These are phyloP conservation scores for Pempheris klunzingeri DNA, from an alignment of 2,797 vertebrate species.

Conservation along the genomic window DNA sequence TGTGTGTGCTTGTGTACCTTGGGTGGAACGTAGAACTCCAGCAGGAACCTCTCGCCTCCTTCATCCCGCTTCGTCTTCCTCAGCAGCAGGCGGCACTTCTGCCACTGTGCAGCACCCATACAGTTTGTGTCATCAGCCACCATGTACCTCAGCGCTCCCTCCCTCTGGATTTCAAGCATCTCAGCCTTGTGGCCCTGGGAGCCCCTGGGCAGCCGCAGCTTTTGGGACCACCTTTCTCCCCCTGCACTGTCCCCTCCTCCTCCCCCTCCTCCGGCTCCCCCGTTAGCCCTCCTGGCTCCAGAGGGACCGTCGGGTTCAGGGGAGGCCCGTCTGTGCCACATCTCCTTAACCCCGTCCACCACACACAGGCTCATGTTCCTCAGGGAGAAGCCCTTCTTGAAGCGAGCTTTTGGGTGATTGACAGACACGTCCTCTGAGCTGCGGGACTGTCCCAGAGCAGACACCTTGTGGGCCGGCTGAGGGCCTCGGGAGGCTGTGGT, in stretches of 20 bases:
- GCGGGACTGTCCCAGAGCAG: constrained; percentile 92
- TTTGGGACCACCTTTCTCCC: constrained; percentile 89
- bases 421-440: constrained; percentile 96
- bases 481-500: constrained; percentile 79
- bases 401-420: constrained; percentile 88
- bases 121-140: constrained; percentile 95
- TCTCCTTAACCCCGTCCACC: constrained; percentile 96
- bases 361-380: constrained; percentile 98
- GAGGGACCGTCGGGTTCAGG: constrained; percentile 87
- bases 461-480: constrained; percentile 85
- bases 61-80: constrained; percentile 89
- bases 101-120: constrained; percentile 94
- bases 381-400: constrained; percentile 97
- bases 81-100: constrained; percentile 95
- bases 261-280: constrained; percentile 81
- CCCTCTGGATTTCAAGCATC: constrained; percentile 94
- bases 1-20: constrained; percentile 86
- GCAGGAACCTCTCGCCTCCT: constrained; percentile 91
- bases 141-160: constrained; percentile 95
- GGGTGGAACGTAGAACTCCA: constrained; percentile 97
- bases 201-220: constrained; percentile 89
- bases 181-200: constrained; percentile 91
- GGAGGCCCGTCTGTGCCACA: constrained; percentile 94
- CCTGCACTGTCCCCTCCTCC: constrained; percentile 83
- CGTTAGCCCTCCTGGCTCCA: constrained; percentile 78